Percentiles rank a stretch among this genome's conserved stretches.
These are phyloP conservation scores for Slavum lentiscoides DNA, from an alignment of 2,888 invertebrate species.

Conservation along the genomic window DNA sequence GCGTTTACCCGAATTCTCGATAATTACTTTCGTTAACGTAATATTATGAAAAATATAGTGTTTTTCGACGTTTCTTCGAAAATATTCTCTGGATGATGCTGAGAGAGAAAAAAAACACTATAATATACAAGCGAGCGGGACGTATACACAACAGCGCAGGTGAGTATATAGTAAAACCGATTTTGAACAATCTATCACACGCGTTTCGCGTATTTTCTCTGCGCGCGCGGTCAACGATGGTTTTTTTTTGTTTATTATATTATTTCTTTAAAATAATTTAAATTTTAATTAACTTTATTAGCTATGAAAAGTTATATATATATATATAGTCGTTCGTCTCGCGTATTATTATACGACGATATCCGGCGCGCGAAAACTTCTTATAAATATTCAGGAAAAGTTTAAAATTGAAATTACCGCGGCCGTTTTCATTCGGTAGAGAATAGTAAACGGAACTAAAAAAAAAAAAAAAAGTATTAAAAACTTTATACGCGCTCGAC, in stretches of 20 bases:
- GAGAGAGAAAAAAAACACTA: too few relatives aligned
- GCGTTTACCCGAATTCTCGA: too few relatives aligned
- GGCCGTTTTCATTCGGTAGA: neutral
- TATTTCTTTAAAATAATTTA: conserved; percentile 20
- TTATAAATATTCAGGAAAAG: conserved; percentile 24
- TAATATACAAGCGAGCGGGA: too few relatives aligned
- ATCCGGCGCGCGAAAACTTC: neutral
- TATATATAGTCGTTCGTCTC: neutral
- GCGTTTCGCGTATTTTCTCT: neutral
- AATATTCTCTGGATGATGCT: too few relatives aligned
- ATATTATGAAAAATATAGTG: too few relatives aligned
- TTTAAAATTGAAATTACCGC: conserved; percentile 23
- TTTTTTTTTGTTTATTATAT: neutral
- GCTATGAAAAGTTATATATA: conserved; percentile 18
- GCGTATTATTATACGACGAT: neutral
- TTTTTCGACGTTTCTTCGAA: too few relatives aligned
- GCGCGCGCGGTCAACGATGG: neutral
- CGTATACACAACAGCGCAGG: too few relatives aligned
- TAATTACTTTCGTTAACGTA: too few relatives aligned
- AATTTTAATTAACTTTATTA: conserved; percentile 30
- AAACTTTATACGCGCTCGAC: neutral
- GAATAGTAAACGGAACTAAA: neutral
- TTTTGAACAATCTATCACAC: neutral
- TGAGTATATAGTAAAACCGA: too few relatives aligned
- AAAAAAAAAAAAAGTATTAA: conserved; percentile 2